Evolutionary conservation across 2,888 invertebrate species (phyloP), one percentile per base, ranked within the genome.

Genomic region (Arge pagana): DNA sequence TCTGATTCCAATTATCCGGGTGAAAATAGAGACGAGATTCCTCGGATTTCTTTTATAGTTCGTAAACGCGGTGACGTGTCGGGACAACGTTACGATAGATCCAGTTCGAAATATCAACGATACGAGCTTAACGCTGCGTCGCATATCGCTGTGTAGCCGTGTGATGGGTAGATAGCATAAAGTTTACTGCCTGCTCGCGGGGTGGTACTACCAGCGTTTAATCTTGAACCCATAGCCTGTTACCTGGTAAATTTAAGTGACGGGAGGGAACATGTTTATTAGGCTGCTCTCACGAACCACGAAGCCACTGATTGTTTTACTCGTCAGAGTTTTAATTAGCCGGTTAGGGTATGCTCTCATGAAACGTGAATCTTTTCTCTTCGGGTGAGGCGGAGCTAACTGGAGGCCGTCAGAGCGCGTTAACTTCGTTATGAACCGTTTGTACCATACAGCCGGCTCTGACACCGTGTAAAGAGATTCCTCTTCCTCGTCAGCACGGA

Each of bases 241-340:
- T 21, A 13, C n/a, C 30, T 28, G 24, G 35, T 33, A 45, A 45
- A 33, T 45, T n/a, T n/a, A 23, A 45, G 23, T n/a, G 23, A 15
- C 3, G 23, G 21, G 23, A 24, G 33, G 39, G 35, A 53, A 54
- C 43, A 41, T 54, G 53, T 54, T 57, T 43, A 54, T 54, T 31
- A 41, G 35, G 8, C 15, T 13, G 21, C 13, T 35, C 16, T 21
- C 33, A 11, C 19, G 30, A 30, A 4, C 10, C 16, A 18, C 18
- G 42, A 7, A 42, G 30, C 33, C 33, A 37, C 31, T 48, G 52
- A 55, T 51, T 55, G 52, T 57, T 57, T 50, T 41, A 42, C 45
- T 50, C 42, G 55, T 57, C 54, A 45, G 43, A 52, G 40, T 50
- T 55, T 55, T 57, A 55, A 55, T 57, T 55, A 53, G 45, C 36